Percentiles rank a stretch among this genome's conserved stretches.
These are phyloP conservation scores for Epizoanthus ramosus DNA, from an alignment of 92 coral and sea anemone species.

Conservation along the genomic window DNA sequence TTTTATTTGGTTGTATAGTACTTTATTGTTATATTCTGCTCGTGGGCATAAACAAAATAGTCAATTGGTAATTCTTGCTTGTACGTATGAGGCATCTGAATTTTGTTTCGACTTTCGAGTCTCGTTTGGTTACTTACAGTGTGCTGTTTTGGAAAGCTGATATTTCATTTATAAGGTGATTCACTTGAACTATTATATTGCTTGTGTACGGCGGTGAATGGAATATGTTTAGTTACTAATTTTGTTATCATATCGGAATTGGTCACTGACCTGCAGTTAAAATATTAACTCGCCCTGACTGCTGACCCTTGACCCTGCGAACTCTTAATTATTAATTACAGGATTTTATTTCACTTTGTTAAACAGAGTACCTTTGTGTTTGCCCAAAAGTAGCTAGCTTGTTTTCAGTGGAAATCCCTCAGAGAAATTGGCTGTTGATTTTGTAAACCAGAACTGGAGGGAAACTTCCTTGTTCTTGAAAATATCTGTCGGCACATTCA, in stretches of 20 bases:
- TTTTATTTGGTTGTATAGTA: too few species aligned
- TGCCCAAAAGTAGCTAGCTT: constrained; percentile 40
- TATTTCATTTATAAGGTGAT: not conserved
- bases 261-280: too few species aligned
- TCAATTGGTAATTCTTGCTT: too few species aligned
- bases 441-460: constrained; percentile 15
- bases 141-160: not conserved
- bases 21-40: too few species aligned
- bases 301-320: not conserved
- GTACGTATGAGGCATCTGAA: too few species aligned
- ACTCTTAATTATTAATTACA: not conserved
- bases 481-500: not conserved
- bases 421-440: constrained; percentile 10
- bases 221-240: too few species aligned
- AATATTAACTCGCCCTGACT: not conserved
- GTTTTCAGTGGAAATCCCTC: constrained; percentile 38
- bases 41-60: too few species aligned
- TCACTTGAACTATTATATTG: not conserved
- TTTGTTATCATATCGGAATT: too few species aligned
- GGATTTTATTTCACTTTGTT: not conserved
- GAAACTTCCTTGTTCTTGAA: not conserved
- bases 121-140: too few species aligned
- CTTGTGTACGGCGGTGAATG: not conserved
- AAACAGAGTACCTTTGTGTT: constrained; percentile 39
- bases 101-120: too few species aligned